phyloP scores from a whole-genome alignment of 2,797 vertebrate species.

The Anomalospiza imberbis region DNA sequence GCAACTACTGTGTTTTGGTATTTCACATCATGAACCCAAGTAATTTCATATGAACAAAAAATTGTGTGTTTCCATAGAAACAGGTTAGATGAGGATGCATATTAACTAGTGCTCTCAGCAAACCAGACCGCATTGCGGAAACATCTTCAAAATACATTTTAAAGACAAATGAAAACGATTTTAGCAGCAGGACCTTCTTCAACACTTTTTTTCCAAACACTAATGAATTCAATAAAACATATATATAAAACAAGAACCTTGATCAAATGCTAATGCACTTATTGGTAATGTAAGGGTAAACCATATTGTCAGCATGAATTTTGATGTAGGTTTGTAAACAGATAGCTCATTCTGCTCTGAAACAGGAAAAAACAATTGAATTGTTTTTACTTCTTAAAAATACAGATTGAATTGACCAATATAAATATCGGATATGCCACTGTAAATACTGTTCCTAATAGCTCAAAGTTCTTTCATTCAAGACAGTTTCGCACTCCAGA shows the following conservation, averaged over 20 bases:
- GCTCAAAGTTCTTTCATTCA: background rate
- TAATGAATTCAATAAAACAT: background rate
- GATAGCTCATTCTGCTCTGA: too few relatives aligned
- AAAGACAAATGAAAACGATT: background rate
- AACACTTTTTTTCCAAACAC: background rate
- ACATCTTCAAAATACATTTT: background rate
- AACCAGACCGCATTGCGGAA: background rate
- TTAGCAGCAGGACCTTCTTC: background rate
- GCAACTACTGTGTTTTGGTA: background rate
- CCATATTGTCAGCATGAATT: background rate
- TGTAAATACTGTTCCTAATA: background rate
- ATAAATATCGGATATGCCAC: background rate
- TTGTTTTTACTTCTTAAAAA: too few relatives aligned
- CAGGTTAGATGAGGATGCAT: background rate
- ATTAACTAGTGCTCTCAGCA: background rate
- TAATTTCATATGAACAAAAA: constrained; percentile 10
- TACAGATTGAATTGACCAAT: too few relatives aligned
- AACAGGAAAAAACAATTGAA: too few relatives aligned
- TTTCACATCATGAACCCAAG: background rate
- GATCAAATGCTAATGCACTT: background rate
- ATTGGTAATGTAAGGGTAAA: background rate
- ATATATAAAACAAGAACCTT: background rate
- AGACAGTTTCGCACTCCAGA: background rate
- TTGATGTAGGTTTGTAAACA: background rate
- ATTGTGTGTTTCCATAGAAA: constrained; percentile 40